phyloP scores from a whole-genome alignment of 1,140 invertebrate genomes.

The Dreissena polymorpha region DNA sequence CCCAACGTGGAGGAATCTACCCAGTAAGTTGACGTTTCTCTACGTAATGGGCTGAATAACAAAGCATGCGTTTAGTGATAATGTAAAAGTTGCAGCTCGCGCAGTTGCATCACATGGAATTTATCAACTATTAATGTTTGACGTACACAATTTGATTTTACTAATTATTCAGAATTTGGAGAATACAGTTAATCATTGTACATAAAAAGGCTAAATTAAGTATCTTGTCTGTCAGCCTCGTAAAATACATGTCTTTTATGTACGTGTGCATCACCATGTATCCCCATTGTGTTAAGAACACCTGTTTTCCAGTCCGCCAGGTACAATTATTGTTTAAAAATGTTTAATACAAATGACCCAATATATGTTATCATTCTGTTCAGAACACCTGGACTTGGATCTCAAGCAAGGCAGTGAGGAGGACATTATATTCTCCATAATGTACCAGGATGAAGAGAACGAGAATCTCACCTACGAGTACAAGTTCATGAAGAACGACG shows the following conservation, averaged over 20 bases:
- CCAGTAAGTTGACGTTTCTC: slow-evolving; percentile 13
- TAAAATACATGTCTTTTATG: slow-evolving; percentile 1
- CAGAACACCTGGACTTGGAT: not conserved
- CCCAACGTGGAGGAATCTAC: not conserved
- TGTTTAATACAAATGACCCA: too few species aligned
- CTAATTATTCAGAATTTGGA: not conserved
- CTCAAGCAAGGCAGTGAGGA: not conserved
- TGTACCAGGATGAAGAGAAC: not conserved
- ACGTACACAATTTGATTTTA: not conserved
- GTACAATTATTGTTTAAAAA: too few species aligned
- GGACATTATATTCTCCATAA: not conserved
- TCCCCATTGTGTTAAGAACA: too few species aligned
- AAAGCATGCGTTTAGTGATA: too few species aligned
- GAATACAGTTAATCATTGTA: not conserved
- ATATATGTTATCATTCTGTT: too few species aligned
- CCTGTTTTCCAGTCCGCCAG: too few species aligned
- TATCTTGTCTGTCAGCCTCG: not conserved
- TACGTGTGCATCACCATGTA: not conserved
- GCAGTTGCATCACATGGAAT: not conserved
- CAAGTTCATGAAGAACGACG: not conserved
- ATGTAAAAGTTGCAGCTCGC: not conserved
- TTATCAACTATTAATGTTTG: not conserved
- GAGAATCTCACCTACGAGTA: slow-evolving; percentile 7
- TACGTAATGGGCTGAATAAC: not conserved
- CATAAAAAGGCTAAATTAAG: not conserved